Evolutionary conservation across 2,113 vertebrate genomes (phyloP).

Genomic region (Chrysemys picta): DNA sequence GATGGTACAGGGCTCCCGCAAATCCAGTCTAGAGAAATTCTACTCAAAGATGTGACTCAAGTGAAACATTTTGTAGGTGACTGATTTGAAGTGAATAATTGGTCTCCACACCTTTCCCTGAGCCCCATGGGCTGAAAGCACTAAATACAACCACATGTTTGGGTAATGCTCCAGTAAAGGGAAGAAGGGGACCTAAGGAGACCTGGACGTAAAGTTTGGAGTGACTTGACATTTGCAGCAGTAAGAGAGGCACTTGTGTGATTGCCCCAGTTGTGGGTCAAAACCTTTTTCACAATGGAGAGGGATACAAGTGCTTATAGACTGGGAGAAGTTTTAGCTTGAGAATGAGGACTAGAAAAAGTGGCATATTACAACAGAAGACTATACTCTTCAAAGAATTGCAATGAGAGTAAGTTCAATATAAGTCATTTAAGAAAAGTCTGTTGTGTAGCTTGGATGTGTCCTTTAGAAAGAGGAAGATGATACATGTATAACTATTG

Average conservation of each 20-base stretch:
- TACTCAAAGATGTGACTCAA: neutral
- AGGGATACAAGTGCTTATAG: neutral
- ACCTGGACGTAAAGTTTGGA: constrained; percentile 37
- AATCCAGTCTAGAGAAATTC: neutral
- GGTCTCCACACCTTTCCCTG: neutral
- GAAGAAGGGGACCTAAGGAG: neutral
- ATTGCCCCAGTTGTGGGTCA: neutral
- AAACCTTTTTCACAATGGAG: neutral
- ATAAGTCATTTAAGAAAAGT: neutral
- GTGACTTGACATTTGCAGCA: neutral
- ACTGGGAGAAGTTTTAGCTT: neutral
- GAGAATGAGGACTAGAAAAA: neutral
- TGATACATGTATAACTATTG: neutral
- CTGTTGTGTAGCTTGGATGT: neutral
- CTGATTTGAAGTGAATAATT: neutral
- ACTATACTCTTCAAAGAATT: neutral
- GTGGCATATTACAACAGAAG: neutral
- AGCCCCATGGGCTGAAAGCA: constrained; percentile 2
- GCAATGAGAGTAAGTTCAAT: neutral
- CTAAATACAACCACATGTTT: constrained; percentile 43
- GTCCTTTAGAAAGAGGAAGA: neutral
- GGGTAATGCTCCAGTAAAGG: neutral
- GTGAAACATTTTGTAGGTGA: constrained; percentile 12
- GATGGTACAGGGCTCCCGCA: neutral
- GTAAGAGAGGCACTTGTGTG: neutral